These are phyloP conservation scores for Serranus cabrilla DNA, from an alignment of 2,797 vertebrate genomes.

Conservation along the genomic window DNA sequence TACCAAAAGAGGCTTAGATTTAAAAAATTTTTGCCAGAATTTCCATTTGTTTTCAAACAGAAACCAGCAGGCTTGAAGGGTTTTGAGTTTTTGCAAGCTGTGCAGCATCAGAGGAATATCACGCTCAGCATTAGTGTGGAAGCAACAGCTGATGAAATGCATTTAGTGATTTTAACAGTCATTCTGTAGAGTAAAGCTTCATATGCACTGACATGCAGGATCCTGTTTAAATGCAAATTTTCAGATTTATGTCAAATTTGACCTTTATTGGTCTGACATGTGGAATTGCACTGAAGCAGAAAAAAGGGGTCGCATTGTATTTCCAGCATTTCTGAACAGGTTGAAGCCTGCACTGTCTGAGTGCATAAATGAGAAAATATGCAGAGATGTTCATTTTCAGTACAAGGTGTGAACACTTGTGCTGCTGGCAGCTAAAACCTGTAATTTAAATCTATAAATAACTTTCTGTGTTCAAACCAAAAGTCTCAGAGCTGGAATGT, in stretches of 20 bases:
- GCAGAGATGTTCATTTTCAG: neutral
- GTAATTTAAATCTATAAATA: neutral
- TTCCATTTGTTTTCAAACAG: neutral
- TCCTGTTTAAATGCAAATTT: neutral
- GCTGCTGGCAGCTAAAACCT: neutral
- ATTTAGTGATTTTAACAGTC: neutral
- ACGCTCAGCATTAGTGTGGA: neutral
- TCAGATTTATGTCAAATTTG: neutral
- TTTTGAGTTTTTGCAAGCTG: neutral
- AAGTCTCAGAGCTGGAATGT: neutral
- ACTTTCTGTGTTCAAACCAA: neutral
- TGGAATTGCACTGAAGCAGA: neutral
- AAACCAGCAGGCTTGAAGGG: neutral
- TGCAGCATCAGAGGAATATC: neutral
- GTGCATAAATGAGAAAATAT: neutral
- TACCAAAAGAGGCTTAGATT: neutral
- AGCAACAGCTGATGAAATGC: neutral
- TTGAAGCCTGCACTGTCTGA: neutral
- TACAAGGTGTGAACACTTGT: neutral
- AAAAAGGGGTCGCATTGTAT: neutral
- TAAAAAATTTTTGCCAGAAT: neutral
- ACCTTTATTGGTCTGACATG: neutral
- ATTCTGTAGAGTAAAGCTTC: neutral
- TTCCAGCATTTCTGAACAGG: conserved; percentile 6
- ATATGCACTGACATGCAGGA: neutral